phyloP scores from a whole-genome alignment of 2,113 vertebrate species.

The Tragulus kanchil region DNA sequence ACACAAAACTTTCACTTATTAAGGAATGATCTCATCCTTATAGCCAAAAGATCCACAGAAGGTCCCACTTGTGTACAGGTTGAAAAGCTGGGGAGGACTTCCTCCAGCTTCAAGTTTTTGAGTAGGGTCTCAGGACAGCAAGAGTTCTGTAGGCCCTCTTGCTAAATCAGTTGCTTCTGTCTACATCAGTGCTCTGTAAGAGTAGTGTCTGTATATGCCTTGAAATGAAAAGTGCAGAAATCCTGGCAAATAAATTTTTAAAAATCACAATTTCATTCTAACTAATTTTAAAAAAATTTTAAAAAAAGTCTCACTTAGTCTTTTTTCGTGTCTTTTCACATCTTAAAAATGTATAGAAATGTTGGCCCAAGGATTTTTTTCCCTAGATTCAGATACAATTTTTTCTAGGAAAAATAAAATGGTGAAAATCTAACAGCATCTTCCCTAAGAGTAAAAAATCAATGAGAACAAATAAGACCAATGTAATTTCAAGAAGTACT shows the following conservation, averaged over 20 bases:
- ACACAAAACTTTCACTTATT: background rate
- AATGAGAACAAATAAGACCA: constrained; percentile 13
- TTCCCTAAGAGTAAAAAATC: background rate
- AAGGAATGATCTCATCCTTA: background rate
- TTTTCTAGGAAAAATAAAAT: background rate
- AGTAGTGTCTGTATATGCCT: background rate
- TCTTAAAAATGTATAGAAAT: constrained; percentile 25
- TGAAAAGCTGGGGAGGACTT: background rate
- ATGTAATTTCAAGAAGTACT: background rate
- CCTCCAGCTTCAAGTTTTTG: background rate
- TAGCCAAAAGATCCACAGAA: background rate
- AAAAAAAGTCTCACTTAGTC: background rate
- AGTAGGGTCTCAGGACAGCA: background rate
- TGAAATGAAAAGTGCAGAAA: background rate
- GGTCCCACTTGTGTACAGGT: background rate
- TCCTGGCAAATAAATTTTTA: background rate
- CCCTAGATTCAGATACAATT: background rate
- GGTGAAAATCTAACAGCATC: background rate
- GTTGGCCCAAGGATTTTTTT: background rate
- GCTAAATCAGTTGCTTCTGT: background rate
- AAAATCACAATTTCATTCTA: background rate
- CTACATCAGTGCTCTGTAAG: background rate
- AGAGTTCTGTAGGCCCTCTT: background rate
- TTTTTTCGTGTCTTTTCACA: background rate
- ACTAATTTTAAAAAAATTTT: too few species aligned